phyloP scores from a whole-genome alignment of 2,113 vertebrate species.

The Mastomys coucha region DNA sequence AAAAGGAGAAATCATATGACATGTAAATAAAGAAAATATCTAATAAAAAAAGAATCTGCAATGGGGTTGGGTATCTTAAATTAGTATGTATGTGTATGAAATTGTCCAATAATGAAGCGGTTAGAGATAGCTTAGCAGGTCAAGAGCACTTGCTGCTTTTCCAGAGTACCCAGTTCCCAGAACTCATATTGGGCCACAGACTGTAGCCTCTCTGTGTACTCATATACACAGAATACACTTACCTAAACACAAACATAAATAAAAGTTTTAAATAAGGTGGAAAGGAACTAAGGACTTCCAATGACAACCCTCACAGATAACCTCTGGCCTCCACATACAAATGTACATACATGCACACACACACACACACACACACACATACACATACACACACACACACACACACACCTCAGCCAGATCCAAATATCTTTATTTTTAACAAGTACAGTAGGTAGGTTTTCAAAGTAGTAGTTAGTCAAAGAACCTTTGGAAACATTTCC shows the following conservation, averaged over 20 bases:
- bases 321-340: too few relatives aligned
- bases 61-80: not conserved
- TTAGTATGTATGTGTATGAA: not conserved
- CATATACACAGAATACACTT: not conserved
- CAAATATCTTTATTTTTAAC: slow-evolving; percentile 41
- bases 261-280: not conserved
- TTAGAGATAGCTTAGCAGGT: not conserved
- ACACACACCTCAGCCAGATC: not conserved
- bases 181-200: too few relatives aligned
- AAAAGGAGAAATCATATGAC: too few relatives aligned
- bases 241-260: not conserved
- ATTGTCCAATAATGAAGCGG: not conserved
- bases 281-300: not conserved
- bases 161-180: not conserved
- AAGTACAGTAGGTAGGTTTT: slow-evolving; percentile 22
- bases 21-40: too few relatives aligned
- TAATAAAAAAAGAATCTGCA: not conserved
- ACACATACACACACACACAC: not conserved
- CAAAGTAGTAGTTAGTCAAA: slow-evolving; percentile 6
- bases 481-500: slow-evolving; percentile 20
- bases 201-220: not conserved
- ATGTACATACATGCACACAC: not conserved
- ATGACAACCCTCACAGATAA: not conserved
- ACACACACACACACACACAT: not conserved
- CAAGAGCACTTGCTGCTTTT: not conserved